Evolutionary conservation across 2,797 vertebrate species (phyloP).

Genomic region (Brachyrhaphis roseni): DNA sequence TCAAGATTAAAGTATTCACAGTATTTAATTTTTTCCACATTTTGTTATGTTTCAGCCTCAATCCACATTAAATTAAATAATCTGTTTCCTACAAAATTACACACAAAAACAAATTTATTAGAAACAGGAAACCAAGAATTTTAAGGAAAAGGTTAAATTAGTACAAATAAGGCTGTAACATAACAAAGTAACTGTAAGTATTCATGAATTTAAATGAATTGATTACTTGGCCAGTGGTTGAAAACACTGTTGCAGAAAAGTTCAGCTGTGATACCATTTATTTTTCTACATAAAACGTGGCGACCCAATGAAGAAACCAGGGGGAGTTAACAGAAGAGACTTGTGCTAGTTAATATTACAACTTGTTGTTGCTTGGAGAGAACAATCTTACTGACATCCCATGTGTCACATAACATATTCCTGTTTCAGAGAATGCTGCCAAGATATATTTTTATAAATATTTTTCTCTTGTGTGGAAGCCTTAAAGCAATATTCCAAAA

Average conservation of each 20-base stretch:
- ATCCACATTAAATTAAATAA: too few relatives aligned
- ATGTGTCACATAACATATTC: slow-evolving; percentile 53
- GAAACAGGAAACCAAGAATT: not conserved
- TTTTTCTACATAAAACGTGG: not conserved
- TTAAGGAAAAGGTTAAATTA: not conserved
- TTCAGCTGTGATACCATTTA: not conserved
- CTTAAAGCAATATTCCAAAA: slow-evolving; percentile 29
- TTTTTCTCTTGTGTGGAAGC: slow-evolving; percentile 16
- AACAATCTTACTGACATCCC: slow-evolving; percentile 44
- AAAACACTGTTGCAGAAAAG: not conserved
- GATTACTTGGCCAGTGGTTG: not conserved
- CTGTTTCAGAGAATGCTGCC: slow-evolving; percentile 38
- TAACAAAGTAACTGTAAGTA: not conserved
- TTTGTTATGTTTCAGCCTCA: too few relatives aligned
- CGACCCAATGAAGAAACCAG: not conserved
- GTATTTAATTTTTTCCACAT: too few relatives aligned
- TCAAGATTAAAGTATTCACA: not conserved
- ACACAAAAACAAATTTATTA: not conserved
- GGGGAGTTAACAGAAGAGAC: slow-evolving; percentile 31
- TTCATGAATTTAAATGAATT: not conserved
- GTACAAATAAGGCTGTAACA: not conserved
- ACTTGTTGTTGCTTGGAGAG: slow-evolving; percentile 49
- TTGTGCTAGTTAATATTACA: slow-evolving; percentile 52
- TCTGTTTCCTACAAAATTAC: not conserved
- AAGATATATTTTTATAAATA: slow-evolving; percentile 28